A percentile compares a stretch with the other conserved stretches of the same genome.
These are phyloP conservation scores for Parnassius glacialis DNA, from an alignment of 2,888 invertebrate genomes.

Conservation along the genomic window DNA sequence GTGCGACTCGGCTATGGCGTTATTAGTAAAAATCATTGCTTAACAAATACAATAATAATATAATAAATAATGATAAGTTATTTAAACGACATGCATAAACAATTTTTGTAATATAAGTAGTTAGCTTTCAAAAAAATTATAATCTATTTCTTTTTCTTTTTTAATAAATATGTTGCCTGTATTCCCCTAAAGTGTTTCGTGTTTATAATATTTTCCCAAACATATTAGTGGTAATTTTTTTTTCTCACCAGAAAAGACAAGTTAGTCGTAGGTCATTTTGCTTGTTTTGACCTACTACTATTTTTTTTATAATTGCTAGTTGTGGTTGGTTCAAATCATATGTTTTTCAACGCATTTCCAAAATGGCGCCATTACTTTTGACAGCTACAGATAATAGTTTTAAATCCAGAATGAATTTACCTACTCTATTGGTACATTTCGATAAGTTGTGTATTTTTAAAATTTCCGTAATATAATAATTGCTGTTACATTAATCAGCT, in stretches of 20 bases:
- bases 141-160: slow-evolving; percentile 41
- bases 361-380: slow-evolving; percentile 14
- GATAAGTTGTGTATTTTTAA: background rate
- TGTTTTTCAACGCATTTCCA: background rate
- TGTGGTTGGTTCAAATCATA: too few species aligned
- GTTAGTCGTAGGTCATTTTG: too few species aligned
- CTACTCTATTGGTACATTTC: background rate
- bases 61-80: slow-evolving; percentile 53
- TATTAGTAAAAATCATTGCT: slow-evolving; percentile 32
- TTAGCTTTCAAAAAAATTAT: slow-evolving; percentile 64
- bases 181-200: slow-evolving; percentile 16
- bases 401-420: background rate
- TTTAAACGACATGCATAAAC: slow-evolving; percentile 70
- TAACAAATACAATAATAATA: slow-evolving; percentile 38
- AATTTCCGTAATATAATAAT: too few species aligned
- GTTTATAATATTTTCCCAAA: slow-evolving; percentile 1
- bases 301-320: too few species aligned
- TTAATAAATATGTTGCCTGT: slow-evolving; percentile 27
- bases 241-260: too few species aligned
- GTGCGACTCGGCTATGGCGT: slow-evolving; percentile 21
- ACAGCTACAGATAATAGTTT: background rate
- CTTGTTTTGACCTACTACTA: too few species aligned
- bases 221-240: too few species aligned
- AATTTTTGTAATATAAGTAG: slow-evolving; percentile 73
- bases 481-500: too few species aligned